Percentiles rank a stretch among this genome's conserved stretches.
Conservation (phyloP, 2,797 vertebrate genomes). For the Spinibarbus caldwelli region DNA sequence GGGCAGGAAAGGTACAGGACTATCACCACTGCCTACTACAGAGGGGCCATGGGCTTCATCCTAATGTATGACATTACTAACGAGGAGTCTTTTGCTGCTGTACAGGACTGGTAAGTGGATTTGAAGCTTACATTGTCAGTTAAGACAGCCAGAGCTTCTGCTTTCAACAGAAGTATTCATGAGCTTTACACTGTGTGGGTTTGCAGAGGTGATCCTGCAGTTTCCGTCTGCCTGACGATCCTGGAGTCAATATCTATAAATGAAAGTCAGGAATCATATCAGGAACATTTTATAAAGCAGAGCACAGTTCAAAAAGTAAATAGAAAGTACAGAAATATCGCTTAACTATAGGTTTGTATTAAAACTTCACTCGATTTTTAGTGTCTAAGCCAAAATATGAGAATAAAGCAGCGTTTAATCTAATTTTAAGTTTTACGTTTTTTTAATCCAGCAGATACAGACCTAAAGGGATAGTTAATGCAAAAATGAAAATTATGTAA, state of each 20-base stretch:
- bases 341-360: not conserved
- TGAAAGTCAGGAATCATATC: not conserved
- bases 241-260: not conserved
- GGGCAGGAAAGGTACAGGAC: constrained; percentile 98
- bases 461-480: not conserved
- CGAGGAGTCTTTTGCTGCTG: constrained; percentile 95
- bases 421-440: too few relatives aligned
- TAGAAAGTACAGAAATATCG: not conserved
- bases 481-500: not conserved
- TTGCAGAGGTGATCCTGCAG: not conserved
- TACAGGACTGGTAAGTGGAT: constrained; percentile 93
- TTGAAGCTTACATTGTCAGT: not conserved
- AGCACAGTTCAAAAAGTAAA: not conserved
- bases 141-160: not conserved
- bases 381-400: not conserved
- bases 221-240: not conserved
- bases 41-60: constrained; percentile 98
- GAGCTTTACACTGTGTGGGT: not conserved
- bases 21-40: constrained; percentile 97
- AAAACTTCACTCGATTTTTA: too few relatives aligned
- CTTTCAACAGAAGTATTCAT: not conserved
- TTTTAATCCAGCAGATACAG: not conserved
- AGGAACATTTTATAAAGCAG: not conserved
- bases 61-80: constrained; percentile 99
- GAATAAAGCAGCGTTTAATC: not conserved